Base-by-base conservation (phyloP, 2,113 vertebrate genomes). In the Scortum barcoo region DNA sequence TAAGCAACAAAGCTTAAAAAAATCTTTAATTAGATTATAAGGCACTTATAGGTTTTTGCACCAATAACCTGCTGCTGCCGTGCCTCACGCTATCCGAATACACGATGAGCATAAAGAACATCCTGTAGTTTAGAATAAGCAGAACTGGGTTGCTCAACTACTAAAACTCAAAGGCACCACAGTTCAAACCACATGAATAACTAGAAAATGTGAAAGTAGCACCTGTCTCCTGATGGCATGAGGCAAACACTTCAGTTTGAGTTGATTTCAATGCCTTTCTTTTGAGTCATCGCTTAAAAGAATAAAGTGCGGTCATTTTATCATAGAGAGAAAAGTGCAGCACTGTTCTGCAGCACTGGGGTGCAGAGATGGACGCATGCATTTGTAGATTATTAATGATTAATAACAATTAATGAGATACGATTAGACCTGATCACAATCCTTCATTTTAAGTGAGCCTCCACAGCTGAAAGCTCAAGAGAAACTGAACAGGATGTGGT, bases 401-500 rank as follows among this genome's bases (percentile, higher is more conserved):
- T 36, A 36, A 36, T 36, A 36, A 36, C 6, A 6, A 36, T 36
- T 36, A 36, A 36, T 36, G 38, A 44, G 68, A 24, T 51, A 51
- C 24, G 10, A 56, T 26, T 12, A 6, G 0, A 46, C 46, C 10
- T 33, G 9, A 24, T 54, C 19, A 26, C 13, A 48, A 28, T 48
- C 17, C n/a, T 40, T 4, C 0, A 10, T 8, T n/a, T 56, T 13
- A 38, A 61, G 42, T 51, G 11, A 63, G 2, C 4, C 4, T 54
- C 28, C 24, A 13, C 7, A 19, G 26, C 19, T 17, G 16, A 72
- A 16, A 33, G 36, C 7, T 11, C 1, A 38, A 33, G 30, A 44
- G 6, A 2, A 60, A 60, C 40, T 38, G 8, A 53, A 76, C 86
- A 91, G 87, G 84, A 91, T 91, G 80, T 81, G 75, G 77, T 84